Evolutionary conservation across 2,888 invertebrate species (phyloP).

Genomic region (Hypselothyrea guttata): DNA sequence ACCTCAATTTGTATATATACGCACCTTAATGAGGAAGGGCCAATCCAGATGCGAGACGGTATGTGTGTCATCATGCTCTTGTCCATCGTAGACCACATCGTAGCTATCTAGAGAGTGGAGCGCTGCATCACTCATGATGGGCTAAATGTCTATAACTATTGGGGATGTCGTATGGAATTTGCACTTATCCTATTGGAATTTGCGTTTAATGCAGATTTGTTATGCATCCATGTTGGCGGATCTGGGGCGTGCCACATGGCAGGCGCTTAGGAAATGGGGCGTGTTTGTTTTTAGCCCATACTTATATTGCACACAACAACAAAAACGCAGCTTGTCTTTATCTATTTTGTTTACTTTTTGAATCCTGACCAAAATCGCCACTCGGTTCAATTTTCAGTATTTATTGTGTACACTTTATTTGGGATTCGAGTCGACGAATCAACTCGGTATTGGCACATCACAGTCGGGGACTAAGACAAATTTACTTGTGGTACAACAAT

Average conservation of each 20-base stretch:
- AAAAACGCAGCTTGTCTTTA: too few species aligned
- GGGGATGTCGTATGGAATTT: not conserved
- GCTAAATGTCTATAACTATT: not conserved
- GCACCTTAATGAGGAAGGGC: slow-evolving; percentile 82
- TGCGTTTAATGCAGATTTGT: slow-evolving; percentile 16
- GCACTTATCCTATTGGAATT: not conserved
- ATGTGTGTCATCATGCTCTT: slow-evolving; percentile 66
- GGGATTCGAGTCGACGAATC: slow-evolving; percentile 7
- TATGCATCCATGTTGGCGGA: slow-evolving; percentile 15
- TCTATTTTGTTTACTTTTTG: too few species aligned
- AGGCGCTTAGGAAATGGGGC: slow-evolving; percentile 48
- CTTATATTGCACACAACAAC: not conserved
- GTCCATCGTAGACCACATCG: slow-evolving; percentile 65
- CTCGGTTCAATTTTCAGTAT: slow-evolving; percentile 4
- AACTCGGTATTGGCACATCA: too few species aligned
- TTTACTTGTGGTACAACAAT: slow-evolving; percentile 71
- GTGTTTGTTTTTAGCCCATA: slow-evolving; percentile 37
- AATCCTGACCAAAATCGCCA: too few species aligned
- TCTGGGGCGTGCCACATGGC: slow-evolving; percentile 26
- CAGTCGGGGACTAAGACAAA: slow-evolving; percentile 64
- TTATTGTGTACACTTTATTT: slow-evolving; percentile 52
- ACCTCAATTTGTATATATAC: slow-evolving; percentile 23
- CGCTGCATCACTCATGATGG: slow-evolving; percentile 3
- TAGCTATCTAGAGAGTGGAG: slow-evolving; percentile 67
- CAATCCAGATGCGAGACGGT: slow-evolving; percentile 78